These are phyloP conservation scores for Boloria selene DNA, from an alignment of 2,888 invertebrate species.

Conservation along the genomic window DNA sequence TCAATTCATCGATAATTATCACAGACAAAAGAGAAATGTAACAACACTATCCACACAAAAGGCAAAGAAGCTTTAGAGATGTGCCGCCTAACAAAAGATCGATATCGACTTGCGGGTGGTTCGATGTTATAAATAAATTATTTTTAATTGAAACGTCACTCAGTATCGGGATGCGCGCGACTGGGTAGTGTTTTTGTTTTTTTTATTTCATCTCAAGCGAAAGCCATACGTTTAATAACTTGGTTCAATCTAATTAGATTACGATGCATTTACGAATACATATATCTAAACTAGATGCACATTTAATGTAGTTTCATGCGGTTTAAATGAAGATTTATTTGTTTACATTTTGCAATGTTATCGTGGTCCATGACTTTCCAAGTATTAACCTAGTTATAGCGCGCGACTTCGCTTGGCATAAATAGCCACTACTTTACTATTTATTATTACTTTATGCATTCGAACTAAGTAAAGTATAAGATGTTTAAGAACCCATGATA, in stretches of 20 bases:
- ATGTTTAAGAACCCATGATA: no score
- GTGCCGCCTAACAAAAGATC: constrained; percentile 51
- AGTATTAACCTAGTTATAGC: no score
- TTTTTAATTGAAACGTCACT: constrained; percentile 55
- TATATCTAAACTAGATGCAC: no score
- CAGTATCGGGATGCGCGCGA: constrained; percentile 41
- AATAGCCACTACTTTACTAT: no score
- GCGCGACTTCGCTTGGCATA: no score
- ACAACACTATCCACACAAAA: constrained; percentile 46
- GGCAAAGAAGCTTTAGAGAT: constrained; percentile 40
- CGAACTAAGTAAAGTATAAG: no score
- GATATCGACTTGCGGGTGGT: constrained; percentile 48
- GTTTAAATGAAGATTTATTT: no score
- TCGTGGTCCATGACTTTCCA: no score
- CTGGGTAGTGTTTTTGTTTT: constrained; percentile 28
- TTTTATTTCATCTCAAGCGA: constrained; percentile 28
- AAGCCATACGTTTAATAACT: constrained; percentile 16
- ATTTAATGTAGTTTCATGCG: no score
- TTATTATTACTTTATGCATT: no score
- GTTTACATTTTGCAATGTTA: no score
- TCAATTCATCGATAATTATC: constrained; percentile 48
- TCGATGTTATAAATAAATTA: constrained; percentile 51
- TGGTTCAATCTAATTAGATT: constrained; percentile 16
- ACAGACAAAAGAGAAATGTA: constrained; percentile 47
- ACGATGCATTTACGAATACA: not conserved